Conservation (phyloP, 2,113 vertebrate genomes). For the Cyprinodon brontotheroides region DNA sequence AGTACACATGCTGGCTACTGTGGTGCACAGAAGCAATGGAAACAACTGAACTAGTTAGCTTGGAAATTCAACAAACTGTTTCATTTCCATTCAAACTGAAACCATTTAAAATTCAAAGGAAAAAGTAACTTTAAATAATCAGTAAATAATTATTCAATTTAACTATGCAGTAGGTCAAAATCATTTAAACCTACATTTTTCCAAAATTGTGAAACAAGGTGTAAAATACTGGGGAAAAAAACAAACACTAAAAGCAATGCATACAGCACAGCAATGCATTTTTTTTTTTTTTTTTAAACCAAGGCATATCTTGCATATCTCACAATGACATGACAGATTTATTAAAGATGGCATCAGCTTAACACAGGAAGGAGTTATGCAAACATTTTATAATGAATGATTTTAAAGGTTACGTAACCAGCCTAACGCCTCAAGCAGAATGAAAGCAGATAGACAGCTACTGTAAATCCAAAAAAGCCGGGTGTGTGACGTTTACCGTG, state of each 20-base stretch:
- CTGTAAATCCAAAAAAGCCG: background rate
- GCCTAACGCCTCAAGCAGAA: background rate
- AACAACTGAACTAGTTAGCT: too few species aligned
- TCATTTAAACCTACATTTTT: background rate
- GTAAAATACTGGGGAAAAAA: background rate
- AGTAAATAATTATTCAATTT: background rate
- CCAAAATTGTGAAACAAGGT: background rate
- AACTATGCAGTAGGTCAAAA: background rate
- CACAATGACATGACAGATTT: background rate
- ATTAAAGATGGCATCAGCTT: background rate
- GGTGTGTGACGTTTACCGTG: constrained; percentile 79
- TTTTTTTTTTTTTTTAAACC: background rate
- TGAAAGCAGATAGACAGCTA: background rate
- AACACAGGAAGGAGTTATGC: background rate
- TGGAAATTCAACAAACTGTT: background rate
- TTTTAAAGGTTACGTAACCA: background rate
- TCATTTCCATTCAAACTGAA: background rate
- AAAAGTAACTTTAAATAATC: background rate
- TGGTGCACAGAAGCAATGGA: background rate
- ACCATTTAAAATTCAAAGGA: background rate
- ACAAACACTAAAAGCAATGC: background rate
- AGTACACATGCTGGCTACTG: constrained; percentile 12
- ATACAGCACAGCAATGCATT: background rate
- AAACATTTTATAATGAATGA: background rate
- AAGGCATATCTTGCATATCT: background rate